Evolutionary conservation across 2,797 vertebrate genomes (phyloP).

Genomic region (Gallinago solitaria): DNA sequence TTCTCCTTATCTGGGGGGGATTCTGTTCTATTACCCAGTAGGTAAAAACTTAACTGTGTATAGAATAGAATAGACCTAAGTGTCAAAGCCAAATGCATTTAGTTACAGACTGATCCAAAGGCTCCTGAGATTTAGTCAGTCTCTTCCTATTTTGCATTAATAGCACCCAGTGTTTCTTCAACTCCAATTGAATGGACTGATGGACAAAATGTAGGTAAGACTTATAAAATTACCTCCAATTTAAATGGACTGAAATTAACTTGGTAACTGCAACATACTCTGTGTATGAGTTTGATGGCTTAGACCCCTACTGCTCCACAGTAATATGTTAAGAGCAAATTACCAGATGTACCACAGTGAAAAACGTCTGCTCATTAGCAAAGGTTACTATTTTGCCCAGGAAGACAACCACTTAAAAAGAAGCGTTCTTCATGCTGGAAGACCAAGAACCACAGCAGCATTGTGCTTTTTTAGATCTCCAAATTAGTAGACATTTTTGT

Average conservation of each 20-base stretch:
- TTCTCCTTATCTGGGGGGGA: neutral
- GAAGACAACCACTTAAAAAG: neutral
- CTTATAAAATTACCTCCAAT: neutral
- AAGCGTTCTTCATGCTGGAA: neutral
- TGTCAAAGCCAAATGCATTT: neutral
- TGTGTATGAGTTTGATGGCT: neutral
- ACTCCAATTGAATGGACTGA: neutral
- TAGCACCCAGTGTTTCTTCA: neutral
- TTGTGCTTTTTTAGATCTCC: neutral
- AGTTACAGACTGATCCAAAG: neutral
- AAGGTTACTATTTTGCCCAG: neutral
- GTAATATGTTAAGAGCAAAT: neutral
- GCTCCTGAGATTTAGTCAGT: neutral
- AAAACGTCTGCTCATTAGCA: neutral
- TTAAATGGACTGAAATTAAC: neutral
- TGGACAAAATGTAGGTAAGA: neutral
- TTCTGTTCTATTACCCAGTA: neutral
- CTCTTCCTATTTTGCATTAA: neutral
- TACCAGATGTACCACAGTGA: neutral
- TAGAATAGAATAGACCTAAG: neutral
- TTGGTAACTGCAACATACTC: neutral
- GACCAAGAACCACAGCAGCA: neutral
- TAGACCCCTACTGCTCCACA: neutral
- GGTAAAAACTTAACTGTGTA: neutral
- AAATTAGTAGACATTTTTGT: constrained; percentile 38